Conservation (phyloP, 2,797 vertebrate genomes). For the Mormyrops boulengeri region DNA sequence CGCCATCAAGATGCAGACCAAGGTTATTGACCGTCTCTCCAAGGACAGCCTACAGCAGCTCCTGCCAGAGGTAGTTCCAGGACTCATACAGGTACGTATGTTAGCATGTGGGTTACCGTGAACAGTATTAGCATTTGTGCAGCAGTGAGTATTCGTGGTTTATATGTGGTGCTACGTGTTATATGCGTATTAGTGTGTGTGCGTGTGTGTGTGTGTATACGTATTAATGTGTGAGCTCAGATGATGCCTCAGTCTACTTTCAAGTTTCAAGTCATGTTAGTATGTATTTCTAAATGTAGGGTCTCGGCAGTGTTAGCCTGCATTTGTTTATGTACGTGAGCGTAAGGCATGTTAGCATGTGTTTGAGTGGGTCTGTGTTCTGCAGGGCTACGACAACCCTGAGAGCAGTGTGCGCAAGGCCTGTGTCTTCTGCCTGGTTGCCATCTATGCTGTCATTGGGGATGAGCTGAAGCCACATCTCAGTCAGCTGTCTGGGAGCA, state of each 20-base stretch:
- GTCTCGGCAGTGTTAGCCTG: background rate
- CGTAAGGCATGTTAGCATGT: background rate
- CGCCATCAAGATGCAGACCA: slow-evolving; percentile 92
- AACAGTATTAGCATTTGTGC: background rate
- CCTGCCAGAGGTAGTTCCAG: slow-evolving; percentile 82
- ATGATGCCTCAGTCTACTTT: background rate
- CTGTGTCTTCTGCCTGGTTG: slow-evolving; percentile 90
- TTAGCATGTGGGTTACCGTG: background rate
- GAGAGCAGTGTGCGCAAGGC: slow-evolving; percentile 94
- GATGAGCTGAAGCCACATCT: slow-evolving; percentile 89
- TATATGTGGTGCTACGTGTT: background rate
- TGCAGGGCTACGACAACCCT: slow-evolving; percentile 85
- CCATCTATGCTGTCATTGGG: slow-evolving; percentile 85
- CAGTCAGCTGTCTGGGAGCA: slow-evolving; percentile 87
- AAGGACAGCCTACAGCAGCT: slow-evolving; percentile 76
- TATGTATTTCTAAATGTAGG: background rate
- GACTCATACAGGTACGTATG: slow-evolving; percentile 75
- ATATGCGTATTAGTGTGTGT: background rate
- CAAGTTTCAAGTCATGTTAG: background rate
- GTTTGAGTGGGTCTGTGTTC: slow-evolving; percentile 24
- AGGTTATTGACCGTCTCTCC: slow-evolving; percentile 78
- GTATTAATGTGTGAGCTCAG: background rate
- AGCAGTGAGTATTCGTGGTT: background rate
- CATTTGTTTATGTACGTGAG: background rate
- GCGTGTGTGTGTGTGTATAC: background rate